Conservation (phyloP, 2,113 vertebrate genomes). For the Mormyrus lacerda region DNA sequence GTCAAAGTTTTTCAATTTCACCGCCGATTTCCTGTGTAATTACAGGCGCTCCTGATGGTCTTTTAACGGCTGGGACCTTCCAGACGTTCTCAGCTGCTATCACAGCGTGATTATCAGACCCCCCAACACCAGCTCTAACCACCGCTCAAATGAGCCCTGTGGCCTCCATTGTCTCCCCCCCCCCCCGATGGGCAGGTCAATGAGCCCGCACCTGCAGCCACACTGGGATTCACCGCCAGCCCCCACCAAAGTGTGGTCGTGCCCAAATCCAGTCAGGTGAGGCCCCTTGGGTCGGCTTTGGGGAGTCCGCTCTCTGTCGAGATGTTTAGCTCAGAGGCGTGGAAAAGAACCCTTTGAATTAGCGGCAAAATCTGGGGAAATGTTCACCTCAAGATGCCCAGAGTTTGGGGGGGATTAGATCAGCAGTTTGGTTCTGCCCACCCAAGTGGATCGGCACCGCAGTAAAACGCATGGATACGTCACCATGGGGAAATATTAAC, state of each 20-base stretch:
- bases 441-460: not conserved
- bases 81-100: constrained; percentile 53
- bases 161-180: constrained; percentile 23
- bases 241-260: constrained; percentile 88
- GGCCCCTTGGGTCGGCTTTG: constrained; percentile 81
- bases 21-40: constrained; percentile 72
- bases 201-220: constrained; percentile 87
- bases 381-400: not conserved
- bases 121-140: not conserved
- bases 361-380: not conserved
- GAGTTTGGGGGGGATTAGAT: no score
- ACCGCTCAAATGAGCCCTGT: constrained; percentile 13
- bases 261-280: constrained; percentile 87
- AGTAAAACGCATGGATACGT: not conserved
- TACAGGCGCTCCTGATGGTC: constrained; percentile 69
- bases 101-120: constrained; percentile 43
- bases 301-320: not conserved
- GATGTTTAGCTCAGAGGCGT: not conserved
- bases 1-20: constrained; percentile 75
- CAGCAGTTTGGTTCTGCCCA: not conserved
- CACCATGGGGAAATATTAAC: not conserved
- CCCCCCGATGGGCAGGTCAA: constrained; percentile 32
- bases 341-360: not conserved
- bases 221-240: constrained; percentile 50
- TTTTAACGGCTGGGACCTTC: constrained; percentile 67